Percentiles rank a stretch among this genome's conserved stretches.
phyloP scores from a whole-genome alignment of 2,113 vertebrate genomes.

The human (Homo sapiens) region GRCh38 chr3:124207501-124208000 shows the following conservation, averaged over 20 bases:
- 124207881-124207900: background rate
- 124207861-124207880: background rate
- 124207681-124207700: constrained; percentile 34
- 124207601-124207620: background rate
- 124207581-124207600: background rate
- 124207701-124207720: background rate
- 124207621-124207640: constrained; percentile 7
- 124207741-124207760: background rate
- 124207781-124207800: background rate
- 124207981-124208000: background rate
- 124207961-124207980: background rate
- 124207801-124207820: background rate
- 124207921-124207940: background rate
- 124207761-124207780: background rate
- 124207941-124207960: background rate
- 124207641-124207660: constrained; percentile 22
- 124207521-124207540: background rate
- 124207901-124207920: background rate
- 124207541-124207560: background rate
- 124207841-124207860: constrained; percentile 21
- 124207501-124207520: background rate
- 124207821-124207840: background rate
- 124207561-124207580: background rate
- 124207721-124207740: background rate
- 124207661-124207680: constrained; percentile 6